Base-by-base conservation (phyloP, 2,888 invertebrate genomes). In the Sarcophaga carnaria region DNA sequence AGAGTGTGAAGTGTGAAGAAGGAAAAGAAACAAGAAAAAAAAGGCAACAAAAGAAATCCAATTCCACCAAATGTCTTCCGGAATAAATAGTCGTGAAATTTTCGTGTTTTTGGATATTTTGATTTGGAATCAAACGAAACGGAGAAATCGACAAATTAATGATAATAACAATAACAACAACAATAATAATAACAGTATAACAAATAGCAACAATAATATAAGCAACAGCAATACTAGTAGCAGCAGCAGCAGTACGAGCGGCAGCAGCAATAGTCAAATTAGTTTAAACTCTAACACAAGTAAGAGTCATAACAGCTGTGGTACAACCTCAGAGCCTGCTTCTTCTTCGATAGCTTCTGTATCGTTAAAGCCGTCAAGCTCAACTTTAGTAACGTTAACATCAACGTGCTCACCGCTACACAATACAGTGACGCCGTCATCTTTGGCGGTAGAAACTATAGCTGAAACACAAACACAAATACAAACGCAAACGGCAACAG, bases 101-200 rank as follows among this genome's bases (percentile, higher is more conserved):
- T 92, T 92, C 91, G 92, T 92, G 90, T 92, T 92, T 92, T 92
- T 92, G 92, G 92, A 92, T 91, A 92, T 92, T 90, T 92, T 92
- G 90, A 91, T 92, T 91, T 92, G 92, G 92, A 92, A 92, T 90
- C 92, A 92, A 91, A 91, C 91, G 89, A 91, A 90, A 89, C 91
- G 91, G 91, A 91, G 92, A 91, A 91, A 92, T 92, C 92, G 91
- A 90, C 91, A 91, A 91, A 91, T 90, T 90, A 92, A 90, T 90
- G 90, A 69, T 83, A 82, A 66, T 88, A 89, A 76, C 80, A 90
- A 74, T 86, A 89, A 87, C 62, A 87, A 80, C 64, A 88, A 37
- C 72, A 87, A 64, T 64, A 87, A 62, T 59, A 88, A 67, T 37
- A 82, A 54, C 47, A 77, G 54, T 27, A 59, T 14, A 25, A 80